phyloP scores from a whole-genome alignment of 2,888 invertebrate genomes.

The Amphipyra tragopoginis region DNA sequence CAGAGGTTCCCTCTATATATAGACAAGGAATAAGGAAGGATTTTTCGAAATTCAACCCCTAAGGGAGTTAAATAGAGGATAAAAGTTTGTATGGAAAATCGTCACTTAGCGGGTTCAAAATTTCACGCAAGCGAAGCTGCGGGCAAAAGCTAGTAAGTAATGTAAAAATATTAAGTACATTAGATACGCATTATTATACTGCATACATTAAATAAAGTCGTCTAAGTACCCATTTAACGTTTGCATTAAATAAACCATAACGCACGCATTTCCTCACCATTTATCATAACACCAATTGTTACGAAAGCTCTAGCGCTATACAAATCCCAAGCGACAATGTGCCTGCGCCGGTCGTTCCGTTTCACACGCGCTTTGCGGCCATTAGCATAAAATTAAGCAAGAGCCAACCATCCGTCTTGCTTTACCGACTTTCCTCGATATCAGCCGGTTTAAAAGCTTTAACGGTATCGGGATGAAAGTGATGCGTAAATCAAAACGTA shows the following conservation, averaged over 20 bases:
- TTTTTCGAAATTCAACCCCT: too few species aligned
- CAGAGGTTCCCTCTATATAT: too few species aligned
- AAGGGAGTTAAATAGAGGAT: too few species aligned
- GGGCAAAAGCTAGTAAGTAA: too few species aligned
- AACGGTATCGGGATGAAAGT: constrained; percentile 86
- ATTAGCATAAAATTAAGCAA: constrained; percentile 81
- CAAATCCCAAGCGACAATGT: constrained; percentile 56
- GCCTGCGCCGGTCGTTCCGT: constrained; percentile 70
- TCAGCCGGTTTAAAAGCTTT: constrained; percentile 81
- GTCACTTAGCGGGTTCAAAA: too few species aligned
- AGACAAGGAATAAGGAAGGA: too few species aligned
- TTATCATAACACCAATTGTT: constrained; percentile 52
- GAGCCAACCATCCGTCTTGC: constrained; percentile 77
- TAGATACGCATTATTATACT: too few species aligned
- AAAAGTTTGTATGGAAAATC: too few species aligned
- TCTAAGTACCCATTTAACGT: constrained; percentile 26
- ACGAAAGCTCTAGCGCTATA: constrained; percentile 42
- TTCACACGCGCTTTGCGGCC: constrained; percentile 76
- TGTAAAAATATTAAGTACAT: too few species aligned
- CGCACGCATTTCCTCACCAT: constrained; percentile 34
- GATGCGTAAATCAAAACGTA: constrained; percentile 81
- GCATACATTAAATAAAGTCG: constrained; percentile 16
- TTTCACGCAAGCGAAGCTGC: too few species aligned
- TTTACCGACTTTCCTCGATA: constrained; percentile 81
- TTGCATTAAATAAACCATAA: constrained; percentile 37